Evolutionary conservation across 1,140 invertebrate species (phyloP).

Genomic region (Drosophila bifasciata): DNA sequence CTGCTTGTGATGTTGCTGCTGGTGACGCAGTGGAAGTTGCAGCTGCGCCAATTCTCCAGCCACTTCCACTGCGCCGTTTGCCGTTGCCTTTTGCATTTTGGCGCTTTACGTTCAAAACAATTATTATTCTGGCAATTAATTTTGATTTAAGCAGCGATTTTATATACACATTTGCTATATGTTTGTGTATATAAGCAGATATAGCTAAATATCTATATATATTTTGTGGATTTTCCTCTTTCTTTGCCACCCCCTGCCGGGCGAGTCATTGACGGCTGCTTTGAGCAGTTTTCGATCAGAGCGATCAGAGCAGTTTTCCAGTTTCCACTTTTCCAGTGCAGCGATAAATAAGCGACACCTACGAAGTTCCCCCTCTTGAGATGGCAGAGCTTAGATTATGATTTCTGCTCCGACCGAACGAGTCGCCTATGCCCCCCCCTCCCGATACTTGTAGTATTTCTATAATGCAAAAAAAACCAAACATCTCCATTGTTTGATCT

Average conservation of each 20-base stretch:
- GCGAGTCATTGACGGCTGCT: constrained; percentile 22
- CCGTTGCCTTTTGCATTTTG: constrained; percentile 64
- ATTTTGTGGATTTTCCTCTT: constrained; percentile 18
- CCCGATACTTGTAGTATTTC: no score
- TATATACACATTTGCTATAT: constrained; percentile 73
- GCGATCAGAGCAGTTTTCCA: constrained; percentile 24
- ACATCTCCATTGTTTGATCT: no score
- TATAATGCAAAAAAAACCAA: no score
- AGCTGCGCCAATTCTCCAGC: constrained; percentile 78
- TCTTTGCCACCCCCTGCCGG: constrained; percentile 13
- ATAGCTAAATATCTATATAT: constrained; percentile 22
- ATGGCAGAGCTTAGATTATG: constrained; percentile 26
- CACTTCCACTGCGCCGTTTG: not conserved
- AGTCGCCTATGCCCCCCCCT: no score
- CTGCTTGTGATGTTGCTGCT: constrained; percentile 45
- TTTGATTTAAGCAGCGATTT: constrained; percentile 82
- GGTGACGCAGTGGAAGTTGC: constrained; percentile 71
- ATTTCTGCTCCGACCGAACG: constrained; percentile 8
- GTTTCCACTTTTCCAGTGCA: constrained; percentile 2
- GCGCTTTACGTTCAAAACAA: constrained; percentile 82
- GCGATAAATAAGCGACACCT: constrained; percentile 42
- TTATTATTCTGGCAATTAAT: constrained; percentile 83
- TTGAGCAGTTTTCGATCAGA: constrained; percentile 42
- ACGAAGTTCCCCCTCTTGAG: constrained; percentile 15
- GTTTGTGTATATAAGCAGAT: constrained; percentile 36